These are phyloP conservation scores for Anhinga anhinga DNA, from an alignment of 2,113 vertebrate genomes.

Conservation along the genomic window DNA sequence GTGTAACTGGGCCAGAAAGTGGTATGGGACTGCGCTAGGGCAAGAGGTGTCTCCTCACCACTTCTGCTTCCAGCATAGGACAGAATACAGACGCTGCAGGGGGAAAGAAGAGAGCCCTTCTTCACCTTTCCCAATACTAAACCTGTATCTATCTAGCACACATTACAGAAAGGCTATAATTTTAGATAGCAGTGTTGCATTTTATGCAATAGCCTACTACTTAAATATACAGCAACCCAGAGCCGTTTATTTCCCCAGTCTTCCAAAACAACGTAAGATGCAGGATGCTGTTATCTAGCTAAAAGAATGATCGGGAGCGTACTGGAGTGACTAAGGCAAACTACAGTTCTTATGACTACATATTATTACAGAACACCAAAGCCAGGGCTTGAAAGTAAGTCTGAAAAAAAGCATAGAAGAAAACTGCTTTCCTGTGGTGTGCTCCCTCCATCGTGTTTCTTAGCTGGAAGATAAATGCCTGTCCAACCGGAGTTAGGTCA, in stretches of 20 bases:
- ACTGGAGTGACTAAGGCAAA: neutral
- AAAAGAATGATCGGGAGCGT: neutral
- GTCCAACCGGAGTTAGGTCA: neutral
- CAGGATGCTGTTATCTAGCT: fast-evolving
- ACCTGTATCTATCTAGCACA: neutral
- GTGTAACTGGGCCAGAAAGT: neutral
- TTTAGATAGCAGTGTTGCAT: neutral
- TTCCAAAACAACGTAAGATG: neutral
- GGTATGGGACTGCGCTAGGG: no score
- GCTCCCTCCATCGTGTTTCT: neutral
- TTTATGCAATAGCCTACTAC: neutral
- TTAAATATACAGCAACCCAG: neutral
- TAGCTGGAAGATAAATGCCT: neutral
- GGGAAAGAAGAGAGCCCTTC: neutral
- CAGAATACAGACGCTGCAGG: neutral
- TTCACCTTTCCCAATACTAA: neutral
- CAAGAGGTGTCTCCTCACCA: neutral
- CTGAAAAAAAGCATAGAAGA: neutral
- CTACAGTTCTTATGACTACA: neutral
- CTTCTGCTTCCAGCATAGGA: neutral
- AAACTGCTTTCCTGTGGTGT: neutral
- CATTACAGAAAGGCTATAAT: neutral
- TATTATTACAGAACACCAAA: neutral
- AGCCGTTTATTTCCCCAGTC: neutral
- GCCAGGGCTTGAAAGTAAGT: neutral